Evolutionary conservation across 2,797 vertebrate genomes (phyloP), one percentile per base, ranked within the genome.

Genomic region (Gorsachius magnificus): DNA sequence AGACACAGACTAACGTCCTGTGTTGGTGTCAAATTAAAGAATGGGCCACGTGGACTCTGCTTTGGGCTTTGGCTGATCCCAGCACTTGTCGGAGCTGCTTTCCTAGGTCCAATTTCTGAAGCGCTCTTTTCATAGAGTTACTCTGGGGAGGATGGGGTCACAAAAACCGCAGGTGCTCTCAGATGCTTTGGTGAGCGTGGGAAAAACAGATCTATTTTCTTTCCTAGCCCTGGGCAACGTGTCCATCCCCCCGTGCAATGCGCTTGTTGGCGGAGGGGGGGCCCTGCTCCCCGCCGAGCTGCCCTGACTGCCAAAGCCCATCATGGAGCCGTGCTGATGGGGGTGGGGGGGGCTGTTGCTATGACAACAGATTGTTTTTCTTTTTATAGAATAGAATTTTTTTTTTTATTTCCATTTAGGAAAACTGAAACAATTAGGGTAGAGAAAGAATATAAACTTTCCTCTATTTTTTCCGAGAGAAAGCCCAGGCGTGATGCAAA

Each of bases 181-280:
- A 1, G 5, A 28, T 53, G 8, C 10, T 43, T 51, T 21, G 0
- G 2, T 25, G 11, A 2, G 45, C 1, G 2, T 26, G 13, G 7
- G 21, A 21, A n/a, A n/a, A 21, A 0, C 11, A 11, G 16, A 25
- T 25, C 5, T 4, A 1, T 5, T 7, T 56, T 38, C 25, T 31
- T 41, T 24, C 17, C 45, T 28, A 3, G 8, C 7, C 33, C 43
- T 13, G 22, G 51, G 17, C 33, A 82, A 13, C 2, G 7, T 14
- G 53, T 33, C 16, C 41, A 16, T 43, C 19, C 60, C 18, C 14
- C 60, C 11, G 5, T 51, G 38, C 20, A 25, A 45, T 13, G 36
- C 14, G 8, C 51, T 25, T 26, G 20, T 50, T 3, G 19, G n/a
- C 53, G 7, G 11, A 2, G 18, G 10, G 7, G 13, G 16, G 13